Conservation (phyloP, 2,888 invertebrate species). For the Napeogenes inachia region DNA sequence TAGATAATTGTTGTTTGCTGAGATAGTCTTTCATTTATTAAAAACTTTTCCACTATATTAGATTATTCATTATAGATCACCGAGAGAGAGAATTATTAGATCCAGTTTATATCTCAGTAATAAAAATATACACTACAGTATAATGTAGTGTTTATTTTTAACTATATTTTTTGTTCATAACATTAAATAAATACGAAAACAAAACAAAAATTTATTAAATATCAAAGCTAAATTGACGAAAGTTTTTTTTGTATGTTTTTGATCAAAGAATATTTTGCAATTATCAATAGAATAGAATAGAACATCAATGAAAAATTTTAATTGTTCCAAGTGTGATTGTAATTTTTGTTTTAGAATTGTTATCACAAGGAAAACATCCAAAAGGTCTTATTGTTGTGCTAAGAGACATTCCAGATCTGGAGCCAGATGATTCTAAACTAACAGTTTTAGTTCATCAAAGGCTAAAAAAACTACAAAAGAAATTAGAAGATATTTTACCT, state of each 20-base stretch:
- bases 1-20: constrained; percentile 22
- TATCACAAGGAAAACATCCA: constrained; percentile 57
- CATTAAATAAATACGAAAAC: no score
- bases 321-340: constrained; percentile 1
- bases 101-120: no score
- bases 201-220: no score
- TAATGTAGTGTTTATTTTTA: no score
- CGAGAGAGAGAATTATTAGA: no score
- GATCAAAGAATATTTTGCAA: no score
- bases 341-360: constrained; percentile 50
- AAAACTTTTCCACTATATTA: no score
- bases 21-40: no score
- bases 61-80: no score
- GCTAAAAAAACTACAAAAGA: constrained; percentile 59
- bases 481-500: constrained; percentile 63
- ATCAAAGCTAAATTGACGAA: no score
- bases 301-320: background rate
- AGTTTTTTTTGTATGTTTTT: no score
- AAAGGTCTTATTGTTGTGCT: constrained; percentile 68
- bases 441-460: constrained; percentile 55
- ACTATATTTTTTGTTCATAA: no score
- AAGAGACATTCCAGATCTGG: constrained; percentile 59
- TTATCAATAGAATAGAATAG: background rate
- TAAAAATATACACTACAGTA: background rate
- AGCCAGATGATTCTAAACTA: constrained; percentile 59